phyloP scores from a whole-genome alignment of 2,113 vertebrate genomes.

The Oryzias celebensis region DNA sequence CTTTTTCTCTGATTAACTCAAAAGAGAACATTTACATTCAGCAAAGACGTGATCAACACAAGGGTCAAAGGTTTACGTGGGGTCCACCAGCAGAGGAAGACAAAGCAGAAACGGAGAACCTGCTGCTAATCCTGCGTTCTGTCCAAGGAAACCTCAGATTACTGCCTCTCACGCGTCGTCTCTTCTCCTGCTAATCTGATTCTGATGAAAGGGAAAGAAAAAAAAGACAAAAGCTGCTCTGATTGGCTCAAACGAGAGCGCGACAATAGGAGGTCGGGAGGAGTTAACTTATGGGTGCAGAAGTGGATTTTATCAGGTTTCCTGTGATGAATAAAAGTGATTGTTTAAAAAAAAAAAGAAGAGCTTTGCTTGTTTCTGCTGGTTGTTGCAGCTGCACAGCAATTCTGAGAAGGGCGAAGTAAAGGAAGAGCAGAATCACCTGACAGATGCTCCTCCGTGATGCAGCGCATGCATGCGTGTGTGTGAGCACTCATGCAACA shows the following conservation, averaged over 20 bases:
- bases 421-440: constrained; percentile 1
- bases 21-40: too few relatives aligned
- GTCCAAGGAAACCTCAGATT: background rate
- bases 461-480: constrained; percentile 4
- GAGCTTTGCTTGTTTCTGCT: constrained; percentile 19
- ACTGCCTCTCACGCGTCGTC: background rate
- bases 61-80: too few relatives aligned
- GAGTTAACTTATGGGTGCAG: constrained; percentile 41
- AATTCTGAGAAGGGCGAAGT: constrained; percentile 51
- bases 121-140: background rate
- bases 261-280: constrained; percentile 42
- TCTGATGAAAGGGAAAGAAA: constrained; percentile 22
- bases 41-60: too few relatives aligned
- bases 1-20: too few relatives aligned
- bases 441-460: constrained; percentile 27
- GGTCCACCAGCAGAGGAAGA: too few relatives aligned
- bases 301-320: constrained; percentile 52
- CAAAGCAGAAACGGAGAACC: background rate
- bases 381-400: constrained; percentile 20
- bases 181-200: constrained; percentile 6
- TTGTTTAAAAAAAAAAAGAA: constrained; percentile 24
- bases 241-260: constrained; percentile 26
- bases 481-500: constrained; percentile 13
- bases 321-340: constrained; percentile 51
- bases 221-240: background rate